A percentile compares a stretch with the other conserved stretches of the same genome.
Conservation (phyloP, 2,797 vertebrate genomes). For the Sardinella longiceps region DNA sequence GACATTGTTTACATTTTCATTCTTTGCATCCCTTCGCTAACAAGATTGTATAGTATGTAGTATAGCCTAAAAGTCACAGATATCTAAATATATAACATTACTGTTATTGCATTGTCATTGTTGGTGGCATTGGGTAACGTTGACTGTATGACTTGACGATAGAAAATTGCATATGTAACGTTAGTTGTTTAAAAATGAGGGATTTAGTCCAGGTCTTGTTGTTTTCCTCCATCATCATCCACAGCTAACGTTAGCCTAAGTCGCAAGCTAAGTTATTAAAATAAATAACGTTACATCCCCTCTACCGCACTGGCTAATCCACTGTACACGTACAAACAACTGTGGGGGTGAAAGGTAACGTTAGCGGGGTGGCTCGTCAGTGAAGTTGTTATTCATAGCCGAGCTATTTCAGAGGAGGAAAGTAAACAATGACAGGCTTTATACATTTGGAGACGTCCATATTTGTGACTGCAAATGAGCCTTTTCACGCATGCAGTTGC, state of each 20-base stretch:
- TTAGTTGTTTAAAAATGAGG: neutral
- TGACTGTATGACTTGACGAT: neutral
- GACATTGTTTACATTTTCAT: slow-evolving; percentile 16
- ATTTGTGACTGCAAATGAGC: neutral
- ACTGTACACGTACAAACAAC: neutral
- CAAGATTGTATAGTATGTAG: neutral
- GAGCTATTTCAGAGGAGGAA: neutral
- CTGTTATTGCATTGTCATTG: neutral
- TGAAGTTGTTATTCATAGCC: neutral
- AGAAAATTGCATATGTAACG: neutral
- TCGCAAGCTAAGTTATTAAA: neutral
- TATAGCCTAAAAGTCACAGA: neutral
- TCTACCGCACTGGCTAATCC: neutral
- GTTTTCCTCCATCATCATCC: neutral
- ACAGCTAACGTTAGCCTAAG: neutral
- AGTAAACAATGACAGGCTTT: neutral
- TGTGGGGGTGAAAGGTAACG: neutral
- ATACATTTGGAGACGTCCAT: neutral
- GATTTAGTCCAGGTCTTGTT: neutral
- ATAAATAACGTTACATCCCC: neutral
- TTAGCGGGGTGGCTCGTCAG: neutral
- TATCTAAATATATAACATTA: neutral
- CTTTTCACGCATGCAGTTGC: neutral
- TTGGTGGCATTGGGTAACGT: neutral
- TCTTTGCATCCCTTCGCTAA: neutral